Percentiles rank a stretch among this genome's conserved stretches.
Conservation (phyloP, 1,140 invertebrate genomes). For the Apis mellifera region Amel_HAv3.1 CM009945.2:7489501-7490000, state of each 20-base stretch:
- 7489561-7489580: neutral
- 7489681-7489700: constrained; percentile 12
- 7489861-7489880: neutral
- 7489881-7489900: neutral
- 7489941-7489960: too few relatives aligned
- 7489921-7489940: too few relatives aligned
- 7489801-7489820: constrained; percentile 35
- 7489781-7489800: constrained; percentile 61
- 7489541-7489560: too few relatives aligned
- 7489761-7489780: neutral
- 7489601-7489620: too few relatives aligned
- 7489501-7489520: too few relatives aligned
- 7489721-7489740: neutral
- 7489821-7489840: constrained; percentile 23
- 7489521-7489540: too few relatives aligned
- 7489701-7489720: neutral
- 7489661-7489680: constrained; percentile 2
- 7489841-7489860: constrained; percentile 50
- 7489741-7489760: neutral
- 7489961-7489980: too few relatives aligned
- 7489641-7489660: neutral
- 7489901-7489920: neutral
- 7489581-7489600: neutral
- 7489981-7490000: too few relatives aligned
- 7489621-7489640: neutral